These are phyloP conservation scores for Clostera curtula DNA, from an alignment of 2,888 invertebrate genomes.

Conservation along the genomic window DNA sequence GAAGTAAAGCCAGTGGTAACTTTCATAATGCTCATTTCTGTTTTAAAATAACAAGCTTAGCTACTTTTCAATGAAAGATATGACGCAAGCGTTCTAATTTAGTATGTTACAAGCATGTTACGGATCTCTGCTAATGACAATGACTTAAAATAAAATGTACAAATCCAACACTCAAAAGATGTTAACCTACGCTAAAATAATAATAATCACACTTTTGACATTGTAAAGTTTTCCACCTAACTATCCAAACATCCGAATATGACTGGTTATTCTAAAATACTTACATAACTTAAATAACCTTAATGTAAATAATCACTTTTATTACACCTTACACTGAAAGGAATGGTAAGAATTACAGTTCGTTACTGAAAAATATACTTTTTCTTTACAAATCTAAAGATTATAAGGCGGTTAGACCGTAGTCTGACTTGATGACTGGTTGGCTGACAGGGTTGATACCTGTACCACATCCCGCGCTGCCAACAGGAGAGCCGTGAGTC, in stretches of 20 bases:
- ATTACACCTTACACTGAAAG: constrained; percentile 66
- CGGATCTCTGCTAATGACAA: constrained; percentile 38
- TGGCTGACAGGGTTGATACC: constrained; percentile 56
- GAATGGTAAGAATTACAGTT: constrained; percentile 67
- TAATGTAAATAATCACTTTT: constrained; percentile 62
- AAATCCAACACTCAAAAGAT: constrained; percentile 54
- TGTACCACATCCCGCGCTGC: constrained; percentile 63
- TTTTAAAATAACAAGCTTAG: no score
- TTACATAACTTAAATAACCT: constrained; percentile 57
- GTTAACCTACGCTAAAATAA: constrained; percentile 61
- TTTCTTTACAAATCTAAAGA: constrained; percentile 62
- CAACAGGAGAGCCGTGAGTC: constrained; percentile 72
- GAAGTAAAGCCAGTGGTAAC: no score
- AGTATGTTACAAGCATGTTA: background rate
- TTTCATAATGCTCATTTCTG: no score
- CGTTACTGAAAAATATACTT: constrained; percentile 65
- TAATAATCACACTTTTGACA: constrained; percentile 74
- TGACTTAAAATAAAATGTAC: constrained; percentile 61
- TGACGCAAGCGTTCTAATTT: no score
- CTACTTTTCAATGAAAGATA: no score
- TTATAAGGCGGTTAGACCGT: constrained; percentile 86
- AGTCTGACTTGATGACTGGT: constrained; percentile 87
- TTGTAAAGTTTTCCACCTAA: constrained; percentile 70
- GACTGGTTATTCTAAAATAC: constrained; percentile 62
- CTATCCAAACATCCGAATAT: constrained; percentile 66